These are phyloP conservation scores for Ochotona princeps DNA, from an alignment of 2,113 vertebrate species.

Conservation along the genomic window DNA sequence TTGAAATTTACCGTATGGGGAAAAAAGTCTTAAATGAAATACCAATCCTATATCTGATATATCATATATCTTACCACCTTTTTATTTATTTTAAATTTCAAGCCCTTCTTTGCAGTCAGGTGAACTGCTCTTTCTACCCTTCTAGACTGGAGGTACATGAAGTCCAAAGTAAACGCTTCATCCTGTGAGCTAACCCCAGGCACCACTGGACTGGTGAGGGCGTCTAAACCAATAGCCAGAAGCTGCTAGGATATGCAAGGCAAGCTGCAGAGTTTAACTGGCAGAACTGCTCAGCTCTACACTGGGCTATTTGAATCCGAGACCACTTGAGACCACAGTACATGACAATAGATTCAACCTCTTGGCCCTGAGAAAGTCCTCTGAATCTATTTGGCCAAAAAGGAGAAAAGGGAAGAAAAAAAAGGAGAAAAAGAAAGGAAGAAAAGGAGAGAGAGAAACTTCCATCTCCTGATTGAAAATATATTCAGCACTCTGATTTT, in stretches of 20 bases:
- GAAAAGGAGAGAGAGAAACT: constrained; percentile 80
- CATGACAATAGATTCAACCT: constrained; percentile 91
- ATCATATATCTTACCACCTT: not conserved
- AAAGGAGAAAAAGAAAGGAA: constrained; percentile 42
- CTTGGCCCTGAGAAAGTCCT: constrained; percentile 88
- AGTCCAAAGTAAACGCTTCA: constrained; percentile 86
- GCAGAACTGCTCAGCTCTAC: constrained; percentile 81
- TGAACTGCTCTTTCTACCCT: constrained; percentile 84
- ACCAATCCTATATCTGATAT: constrained; percentile 19
- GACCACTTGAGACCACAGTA: constrained; percentile 88
- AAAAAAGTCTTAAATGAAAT: not conserved
- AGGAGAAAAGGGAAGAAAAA: not conserved
- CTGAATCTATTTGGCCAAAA: constrained; percentile 89
- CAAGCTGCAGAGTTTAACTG: constrained; percentile 78
- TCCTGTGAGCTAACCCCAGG: constrained; percentile 89
- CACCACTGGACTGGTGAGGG: constrained; percentile 69
- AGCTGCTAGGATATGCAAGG: constrained; percentile 80
- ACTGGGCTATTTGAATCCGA: constrained; percentile 81
- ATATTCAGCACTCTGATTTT: constrained; percentile 82
- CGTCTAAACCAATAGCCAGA: constrained; percentile 72
- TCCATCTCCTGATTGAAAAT: constrained; percentile 88
- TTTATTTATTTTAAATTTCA: constrained; percentile 71
- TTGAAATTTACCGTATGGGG: not conserved
- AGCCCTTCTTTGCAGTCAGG: constrained; percentile 85
- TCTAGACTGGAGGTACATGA: constrained; percentile 83